phyloP scores from a whole-genome alignment of 2,113 vertebrate genomes.

The Tachycineta bicolor region DNA sequence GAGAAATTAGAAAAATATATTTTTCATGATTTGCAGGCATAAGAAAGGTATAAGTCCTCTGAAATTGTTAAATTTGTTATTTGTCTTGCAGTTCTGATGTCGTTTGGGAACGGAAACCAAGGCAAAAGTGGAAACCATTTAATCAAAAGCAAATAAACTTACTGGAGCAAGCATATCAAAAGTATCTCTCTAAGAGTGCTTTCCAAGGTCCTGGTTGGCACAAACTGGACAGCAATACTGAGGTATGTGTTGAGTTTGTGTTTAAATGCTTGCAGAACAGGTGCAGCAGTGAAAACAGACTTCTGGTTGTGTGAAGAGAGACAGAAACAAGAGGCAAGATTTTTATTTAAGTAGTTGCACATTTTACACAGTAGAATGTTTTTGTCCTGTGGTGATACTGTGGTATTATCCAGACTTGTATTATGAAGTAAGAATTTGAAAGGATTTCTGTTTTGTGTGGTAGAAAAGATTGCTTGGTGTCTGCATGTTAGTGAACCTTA shows the following conservation, averaged over 20 bases:
- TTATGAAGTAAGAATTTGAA: background rate
- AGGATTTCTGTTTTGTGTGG: background rate
- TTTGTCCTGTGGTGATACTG: background rate
- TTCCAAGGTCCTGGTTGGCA: constrained; percentile 75
- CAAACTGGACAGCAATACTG: constrained; percentile 83
- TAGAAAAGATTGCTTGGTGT: background rate
- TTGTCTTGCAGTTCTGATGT: constrained; percentile 86
- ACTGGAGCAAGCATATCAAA: constrained; percentile 88
- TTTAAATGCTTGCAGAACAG: background rate
- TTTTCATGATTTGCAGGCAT: background rate
- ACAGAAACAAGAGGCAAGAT: background rate
- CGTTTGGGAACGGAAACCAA: constrained; percentile 92
- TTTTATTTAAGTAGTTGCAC: background rate
- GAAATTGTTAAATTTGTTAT: background rate
- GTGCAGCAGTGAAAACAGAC: background rate
- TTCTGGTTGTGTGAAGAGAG: background rate
- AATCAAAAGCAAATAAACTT: constrained; percentile 90
- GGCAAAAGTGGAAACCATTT: constrained; percentile 92
- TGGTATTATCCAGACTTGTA: background rate
- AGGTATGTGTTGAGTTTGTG: constrained; percentile 74
- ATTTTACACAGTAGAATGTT: background rate
- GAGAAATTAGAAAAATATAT: background rate
- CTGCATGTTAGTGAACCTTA: background rate
- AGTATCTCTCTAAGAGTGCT: constrained; percentile 56
- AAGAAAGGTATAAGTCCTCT: background rate